Conservation (phyloP, 2,113 vertebrate species). For the Philantomba maxwellii region DNA sequence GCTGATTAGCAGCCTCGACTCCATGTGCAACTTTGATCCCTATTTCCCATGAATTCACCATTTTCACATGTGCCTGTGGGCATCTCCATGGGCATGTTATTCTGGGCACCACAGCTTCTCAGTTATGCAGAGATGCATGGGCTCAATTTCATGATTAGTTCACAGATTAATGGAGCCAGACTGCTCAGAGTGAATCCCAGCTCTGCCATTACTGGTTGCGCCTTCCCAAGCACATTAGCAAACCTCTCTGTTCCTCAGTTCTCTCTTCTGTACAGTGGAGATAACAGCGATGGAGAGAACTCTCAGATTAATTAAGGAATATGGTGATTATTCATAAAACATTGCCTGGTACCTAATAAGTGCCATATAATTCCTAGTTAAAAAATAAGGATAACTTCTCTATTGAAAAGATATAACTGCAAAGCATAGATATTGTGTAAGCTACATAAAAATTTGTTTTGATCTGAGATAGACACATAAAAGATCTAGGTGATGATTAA, state of each 20-base stretch:
- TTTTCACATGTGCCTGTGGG: not conserved
- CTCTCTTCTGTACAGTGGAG: not conserved
- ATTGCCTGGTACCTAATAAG: not conserved
- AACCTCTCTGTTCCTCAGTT: not conserved
- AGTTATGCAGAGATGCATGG: not conserved
- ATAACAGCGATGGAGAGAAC: not conserved
- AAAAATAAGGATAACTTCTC: not conserved
- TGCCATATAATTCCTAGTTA: not conserved
- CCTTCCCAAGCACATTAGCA: accelerated
- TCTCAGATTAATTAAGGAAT: not conserved
- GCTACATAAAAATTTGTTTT: not conserved
- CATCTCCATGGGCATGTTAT: accelerated
- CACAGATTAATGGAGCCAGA: not conserved
- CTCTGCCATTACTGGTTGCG: not conserved
- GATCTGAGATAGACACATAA: not conserved
- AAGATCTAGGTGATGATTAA: not conserved
- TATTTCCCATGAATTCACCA: accelerated
- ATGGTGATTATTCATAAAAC: not conserved
- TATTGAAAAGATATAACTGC: not conserved
- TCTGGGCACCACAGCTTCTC: accelerated
- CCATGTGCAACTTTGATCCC: not conserved
- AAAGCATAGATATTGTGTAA: not conserved
- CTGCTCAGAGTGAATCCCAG: not conserved
- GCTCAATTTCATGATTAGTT: not conserved
- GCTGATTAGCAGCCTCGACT: not conserved